A percentile compares a stretch with the other conserved stretches of the same genome.
Evolutionary conservation across 2,888 invertebrate species (phyloP).

Genomic region (Leuctra nigra): DNA sequence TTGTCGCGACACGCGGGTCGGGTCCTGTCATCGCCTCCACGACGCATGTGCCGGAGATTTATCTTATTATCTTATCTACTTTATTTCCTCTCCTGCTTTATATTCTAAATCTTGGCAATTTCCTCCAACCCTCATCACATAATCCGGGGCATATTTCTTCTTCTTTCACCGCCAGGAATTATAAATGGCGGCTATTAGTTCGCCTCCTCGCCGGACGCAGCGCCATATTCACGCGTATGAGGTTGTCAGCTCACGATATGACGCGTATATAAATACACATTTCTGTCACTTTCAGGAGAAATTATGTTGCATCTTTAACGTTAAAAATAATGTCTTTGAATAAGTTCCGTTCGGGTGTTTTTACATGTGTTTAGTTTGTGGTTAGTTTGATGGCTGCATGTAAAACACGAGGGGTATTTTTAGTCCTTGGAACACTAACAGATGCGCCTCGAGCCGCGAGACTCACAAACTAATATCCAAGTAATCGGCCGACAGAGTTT

Average conservation of each 20-base stretch:
- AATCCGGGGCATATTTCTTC: slow-evolving; percentile 16
- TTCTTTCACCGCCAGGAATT: slow-evolving; percentile 12
- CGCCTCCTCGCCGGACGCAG: neutral
- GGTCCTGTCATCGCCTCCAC: slow-evolving; percentile 12
- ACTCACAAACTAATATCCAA: neutral
- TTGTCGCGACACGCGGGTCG: neutral
- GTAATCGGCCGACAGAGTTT: slow-evolving; percentile 9
- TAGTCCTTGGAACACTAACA: no score
- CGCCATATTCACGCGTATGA: no score
- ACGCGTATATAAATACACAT: no score
- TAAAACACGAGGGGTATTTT: no score
- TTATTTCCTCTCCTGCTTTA: slow-evolving; percentile 19
- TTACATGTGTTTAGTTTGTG: no score
- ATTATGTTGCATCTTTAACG: no score
- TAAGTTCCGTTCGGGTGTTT: no score
- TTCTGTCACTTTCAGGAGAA: no score
- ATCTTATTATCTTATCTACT: slow-evolving; percentile 19
- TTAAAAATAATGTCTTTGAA: no score
- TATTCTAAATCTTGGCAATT: slow-evolving; percentile 18
- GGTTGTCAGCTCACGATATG: no score
- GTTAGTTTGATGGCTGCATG: no score
- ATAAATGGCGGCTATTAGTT: slow-evolving; percentile 6
- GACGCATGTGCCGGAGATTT: slow-evolving; percentile 16
- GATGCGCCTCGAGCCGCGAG: no score
- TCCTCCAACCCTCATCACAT: slow-evolving; percentile 4